These are phyloP conservation scores for Lepus oiostolus DNA, from an alignment of 2,797 vertebrate genomes.

Conservation along the genomic window DNA sequence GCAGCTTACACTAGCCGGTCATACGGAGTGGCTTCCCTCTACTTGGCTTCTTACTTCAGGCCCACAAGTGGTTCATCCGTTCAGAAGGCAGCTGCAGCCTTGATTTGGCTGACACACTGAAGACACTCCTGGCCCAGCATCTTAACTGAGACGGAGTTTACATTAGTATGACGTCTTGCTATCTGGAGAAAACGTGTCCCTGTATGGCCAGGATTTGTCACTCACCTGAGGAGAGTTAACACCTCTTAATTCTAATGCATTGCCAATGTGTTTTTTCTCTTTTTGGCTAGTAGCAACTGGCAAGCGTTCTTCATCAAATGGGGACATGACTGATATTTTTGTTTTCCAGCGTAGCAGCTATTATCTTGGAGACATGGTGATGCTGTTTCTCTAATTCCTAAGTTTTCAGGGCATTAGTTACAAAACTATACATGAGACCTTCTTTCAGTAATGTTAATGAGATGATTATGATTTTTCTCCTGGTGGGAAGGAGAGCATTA, in stretches of 20 bases:
- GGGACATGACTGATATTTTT: slow-evolving; percentile 11
- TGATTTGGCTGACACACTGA: background rate
- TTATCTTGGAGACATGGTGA: slow-evolving; percentile 27
- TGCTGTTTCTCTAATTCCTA: slow-evolving; percentile 46
- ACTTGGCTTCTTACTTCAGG: slow-evolving; percentile 2
- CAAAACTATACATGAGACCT: background rate
- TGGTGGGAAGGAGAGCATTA: background rate
- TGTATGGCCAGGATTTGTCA: background rate
- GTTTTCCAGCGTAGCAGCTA: background rate
- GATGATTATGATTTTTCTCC: background rate
- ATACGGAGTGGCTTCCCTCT: background rate
- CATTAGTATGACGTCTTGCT: slow-evolving; percentile 21
- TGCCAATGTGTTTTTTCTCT: background rate
- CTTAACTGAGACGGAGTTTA: slow-evolving; percentile 3
- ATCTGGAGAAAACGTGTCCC: slow-evolving; percentile 58
- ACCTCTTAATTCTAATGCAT: slow-evolving; percentile 15
- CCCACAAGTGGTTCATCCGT: background rate
- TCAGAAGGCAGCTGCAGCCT: background rate
- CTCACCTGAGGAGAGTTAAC: slow-evolving; percentile 59
- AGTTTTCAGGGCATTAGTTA: background rate
- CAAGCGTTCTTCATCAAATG: slow-evolving; percentile 14
- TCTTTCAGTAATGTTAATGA: slow-evolving; percentile 47
- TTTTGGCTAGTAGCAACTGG: background rate
- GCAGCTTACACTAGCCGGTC: slow-evolving; percentile 1
- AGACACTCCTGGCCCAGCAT: background rate